These are phyloP conservation scores for Chaenocephalus aceratus DNA, from an alignment of 2,113 vertebrate species.

Conservation along the genomic window DNA sequence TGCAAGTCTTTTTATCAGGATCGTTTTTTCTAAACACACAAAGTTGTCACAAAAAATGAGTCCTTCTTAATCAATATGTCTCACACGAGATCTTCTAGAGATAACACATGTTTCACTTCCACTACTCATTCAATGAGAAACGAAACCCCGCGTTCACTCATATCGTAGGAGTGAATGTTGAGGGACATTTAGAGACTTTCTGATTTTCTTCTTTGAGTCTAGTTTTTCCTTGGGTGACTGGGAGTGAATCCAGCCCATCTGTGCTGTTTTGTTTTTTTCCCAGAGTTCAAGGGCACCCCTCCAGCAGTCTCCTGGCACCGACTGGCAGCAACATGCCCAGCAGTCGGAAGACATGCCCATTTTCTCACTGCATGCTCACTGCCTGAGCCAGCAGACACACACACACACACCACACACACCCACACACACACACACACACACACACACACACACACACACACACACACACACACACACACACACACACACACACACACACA, in stretches of 20 bases:
- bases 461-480: too few species aligned
- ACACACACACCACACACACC: conserved; percentile 1
- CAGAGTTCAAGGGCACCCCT: conserved; percentile 40
- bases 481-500: background rate
- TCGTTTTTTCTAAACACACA: background rate
- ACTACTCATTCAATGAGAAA: background rate
- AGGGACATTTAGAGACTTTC: background rate
- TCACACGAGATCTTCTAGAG: background rate
- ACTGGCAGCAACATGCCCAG: background rate
- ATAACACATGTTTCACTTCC: background rate
- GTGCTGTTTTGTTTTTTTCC: conserved; percentile 23
- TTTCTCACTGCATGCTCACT: conserved; percentile 1
- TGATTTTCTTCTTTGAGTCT: background rate
- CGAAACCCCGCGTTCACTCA: background rate
- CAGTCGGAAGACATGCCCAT: conserved; percentile 27
- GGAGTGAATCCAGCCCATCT: conserved; percentile 2
- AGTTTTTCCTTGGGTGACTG: background rate
- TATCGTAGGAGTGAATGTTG: background rate
- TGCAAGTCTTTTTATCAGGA: background rate
- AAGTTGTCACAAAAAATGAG: background rate
- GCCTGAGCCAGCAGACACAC: background rate
- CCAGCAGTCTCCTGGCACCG: conserved; percentile 19
- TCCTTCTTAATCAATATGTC: background rate
- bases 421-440: background rate
- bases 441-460: conserved; percentile 3